These are phyloP conservation scores for Spongilla lacustris DNA, from an alignment of 37 sponge, comb jelly and placozoan species.

Conservation along the genomic window DNA sequence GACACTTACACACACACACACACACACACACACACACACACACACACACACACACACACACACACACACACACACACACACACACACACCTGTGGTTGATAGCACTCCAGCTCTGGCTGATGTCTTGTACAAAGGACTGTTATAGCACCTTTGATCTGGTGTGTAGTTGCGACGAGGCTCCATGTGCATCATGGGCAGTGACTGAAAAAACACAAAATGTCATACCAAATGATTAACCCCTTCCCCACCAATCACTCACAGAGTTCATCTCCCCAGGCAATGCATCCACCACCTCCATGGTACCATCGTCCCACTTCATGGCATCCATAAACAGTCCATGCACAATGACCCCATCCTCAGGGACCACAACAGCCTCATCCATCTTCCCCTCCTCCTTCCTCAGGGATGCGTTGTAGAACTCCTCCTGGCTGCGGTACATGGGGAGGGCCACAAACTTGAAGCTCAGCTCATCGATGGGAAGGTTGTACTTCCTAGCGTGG, in stretches of 20 bases:
- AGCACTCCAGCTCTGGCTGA: slow-evolving; percentile 84
- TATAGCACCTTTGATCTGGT: slow-evolving; percentile 63
- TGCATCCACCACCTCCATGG: slow-evolving; percentile 76
- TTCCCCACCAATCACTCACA: slow-evolving; percentile 36
- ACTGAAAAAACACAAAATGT: not conserved
- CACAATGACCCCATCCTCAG: slow-evolving; percentile 93
- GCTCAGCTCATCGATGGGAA: slow-evolving; percentile 94
- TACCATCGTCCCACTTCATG: slow-evolving; percentile 89
- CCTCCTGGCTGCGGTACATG: slow-evolving; percentile 82
- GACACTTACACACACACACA: no score
- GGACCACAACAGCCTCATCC: slow-evolving; percentile 52
- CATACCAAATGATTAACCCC: no score
- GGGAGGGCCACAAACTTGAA: slow-evolving; percentile 78
- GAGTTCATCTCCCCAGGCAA: slow-evolving; percentile 92
- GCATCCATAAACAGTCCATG: slow-evolving; percentile 98
- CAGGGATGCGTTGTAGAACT: slow-evolving; percentile 76
- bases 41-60: slow-evolving; percentile 23
- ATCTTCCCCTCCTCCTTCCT: slow-evolving; percentile 42
- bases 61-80: not conserved
- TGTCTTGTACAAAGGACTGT: slow-evolving; percentile 91
- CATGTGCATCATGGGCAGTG: slow-evolving; percentile 89
- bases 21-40: not conserved
- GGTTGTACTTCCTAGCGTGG: slow-evolving; percentile 95
- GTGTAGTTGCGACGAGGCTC: slow-evolving; percentile 78
- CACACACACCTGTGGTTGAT: slow-evolving; percentile 86